A percentile compares a stretch with the other conserved stretches of the same genome.
These are phyloP conservation scores for Malacoctenus gilli DNA, from an alignment of 2,797 vertebrate genomes.

Conservation along the genomic window DNA sequence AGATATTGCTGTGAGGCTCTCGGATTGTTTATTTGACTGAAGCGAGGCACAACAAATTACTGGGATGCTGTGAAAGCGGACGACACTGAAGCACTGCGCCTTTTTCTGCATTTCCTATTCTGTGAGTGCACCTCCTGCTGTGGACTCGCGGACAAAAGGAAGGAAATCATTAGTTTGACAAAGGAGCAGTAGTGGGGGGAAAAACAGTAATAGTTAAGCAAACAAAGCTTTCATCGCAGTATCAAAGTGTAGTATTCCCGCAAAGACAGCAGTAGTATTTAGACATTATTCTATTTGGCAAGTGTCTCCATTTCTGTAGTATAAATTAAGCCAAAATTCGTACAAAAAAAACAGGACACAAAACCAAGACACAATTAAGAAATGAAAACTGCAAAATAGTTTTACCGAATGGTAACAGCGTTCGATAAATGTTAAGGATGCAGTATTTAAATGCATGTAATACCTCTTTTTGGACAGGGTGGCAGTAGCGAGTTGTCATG, in stretches of 20 bases:
- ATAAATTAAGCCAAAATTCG: no score
- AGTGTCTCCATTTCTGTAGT: no score
- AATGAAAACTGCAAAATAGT: no score
- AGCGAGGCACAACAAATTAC: constrained; percentile 10
- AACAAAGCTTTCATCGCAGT: constrained; percentile 35
- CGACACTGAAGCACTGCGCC: constrained; percentile 17
- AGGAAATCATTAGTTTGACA: constrained; percentile 69
- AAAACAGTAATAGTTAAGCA: constrained; percentile 53
- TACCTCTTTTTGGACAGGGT: no score
- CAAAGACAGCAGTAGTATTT: constrained; percentile 36
- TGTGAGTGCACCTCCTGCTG: constrained; percentile 22
- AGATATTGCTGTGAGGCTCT: constrained; percentile 40
- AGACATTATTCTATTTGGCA: no score
- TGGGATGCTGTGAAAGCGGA: constrained; percentile 15
- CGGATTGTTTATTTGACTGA: constrained; percentile 24
- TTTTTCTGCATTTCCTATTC: constrained; percentile 10
- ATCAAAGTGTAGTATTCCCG: constrained; percentile 18
- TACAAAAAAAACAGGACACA: no score
- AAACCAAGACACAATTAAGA: no score
- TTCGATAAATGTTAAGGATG: no score
- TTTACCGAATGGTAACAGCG: no score
- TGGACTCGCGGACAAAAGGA: constrained; percentile 43
- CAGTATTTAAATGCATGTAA: no score
- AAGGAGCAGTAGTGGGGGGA: constrained; percentile 43
- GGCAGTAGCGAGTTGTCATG: no score